phyloP scores from a whole-genome alignment of 1,140 invertebrate genomes.

The Muscidifurax raptorellus region DNA sequence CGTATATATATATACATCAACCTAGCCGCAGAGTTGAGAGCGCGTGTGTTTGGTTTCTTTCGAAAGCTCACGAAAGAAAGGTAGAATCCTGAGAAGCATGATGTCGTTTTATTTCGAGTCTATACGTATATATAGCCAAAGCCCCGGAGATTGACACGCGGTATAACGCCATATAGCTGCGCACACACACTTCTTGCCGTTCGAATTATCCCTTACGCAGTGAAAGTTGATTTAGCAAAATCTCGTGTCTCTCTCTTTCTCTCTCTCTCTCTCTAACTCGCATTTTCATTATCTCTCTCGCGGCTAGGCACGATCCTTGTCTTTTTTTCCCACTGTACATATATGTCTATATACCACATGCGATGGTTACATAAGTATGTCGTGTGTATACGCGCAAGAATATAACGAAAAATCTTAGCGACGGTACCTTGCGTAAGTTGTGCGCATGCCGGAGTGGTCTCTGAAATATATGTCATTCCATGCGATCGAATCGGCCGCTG shows the following conservation, averaged over 20 bases:
- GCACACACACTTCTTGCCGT: not conserved
- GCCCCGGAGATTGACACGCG: not conserved
- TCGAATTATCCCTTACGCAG: not conserved
- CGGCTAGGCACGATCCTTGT: not conserved
- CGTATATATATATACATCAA: not conserved
- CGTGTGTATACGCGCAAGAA: not conserved
- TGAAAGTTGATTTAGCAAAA: slow-evolving; percentile 17
- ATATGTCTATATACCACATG: not conserved
- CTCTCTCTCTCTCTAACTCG: not conserved
- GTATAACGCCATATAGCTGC: not conserved
- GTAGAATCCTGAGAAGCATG: slow-evolving; percentile 12
- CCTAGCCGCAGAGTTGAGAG: not conserved
- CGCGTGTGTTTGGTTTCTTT: slow-evolving; percentile 8
- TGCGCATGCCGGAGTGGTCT: not conserved
- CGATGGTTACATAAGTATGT: not conserved
- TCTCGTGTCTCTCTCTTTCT: not conserved
- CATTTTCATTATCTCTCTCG: not conserved
- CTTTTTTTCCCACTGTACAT: not conserved
- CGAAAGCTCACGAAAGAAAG: slow-evolving; percentile 40
- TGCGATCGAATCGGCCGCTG: not conserved
- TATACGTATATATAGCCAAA: not conserved
- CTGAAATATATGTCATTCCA: not conserved
- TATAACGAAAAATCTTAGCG: not conserved
- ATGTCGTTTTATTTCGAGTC: not conserved
- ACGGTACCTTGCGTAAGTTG: not conserved